Conservation (phyloP, 2,113 vertebrate genomes). For the Podarcis cretensis region DNA sequence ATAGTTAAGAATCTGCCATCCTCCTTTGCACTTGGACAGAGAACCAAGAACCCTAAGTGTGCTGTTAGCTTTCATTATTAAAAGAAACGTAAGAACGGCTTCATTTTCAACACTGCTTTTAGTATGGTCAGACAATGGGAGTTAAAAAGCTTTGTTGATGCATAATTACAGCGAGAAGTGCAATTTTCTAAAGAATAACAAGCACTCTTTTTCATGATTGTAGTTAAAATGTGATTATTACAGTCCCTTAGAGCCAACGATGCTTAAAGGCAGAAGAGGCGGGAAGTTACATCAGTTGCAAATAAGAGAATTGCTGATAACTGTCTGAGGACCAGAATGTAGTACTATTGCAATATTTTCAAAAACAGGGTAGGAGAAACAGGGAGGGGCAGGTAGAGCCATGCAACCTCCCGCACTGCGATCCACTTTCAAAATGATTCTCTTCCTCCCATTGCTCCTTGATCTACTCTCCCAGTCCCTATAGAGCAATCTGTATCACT, state of each 20-base stretch:
- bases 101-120: neutral
- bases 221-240: constrained; percentile 6
- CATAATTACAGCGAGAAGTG: neutral
- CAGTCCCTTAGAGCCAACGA: neutral
- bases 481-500: no score
- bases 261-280: neutral
- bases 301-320: constrained; percentile 1
- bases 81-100: neutral
- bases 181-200: neutral
- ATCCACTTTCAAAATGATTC: neutral
- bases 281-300: constrained; percentile 1
- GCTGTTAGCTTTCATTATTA: neutral
- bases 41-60: neutral
- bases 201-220: constrained; percentile 14
- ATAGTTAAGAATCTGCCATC: constrained; percentile 12
- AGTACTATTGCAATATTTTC: neutral
- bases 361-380: neutral
- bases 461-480: neutral
- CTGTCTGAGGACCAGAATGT: constrained; percentile 11
- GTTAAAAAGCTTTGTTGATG: neutral
- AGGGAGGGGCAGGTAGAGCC: neutral
- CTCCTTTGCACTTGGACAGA: neutral
- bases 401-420: neutral
- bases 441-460: neutral
- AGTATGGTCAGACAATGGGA: constrained; percentile 3